Percentiles rank a stretch among this genome's conserved stretches.
These are phyloP conservation scores for Diadema setosum DNA, from an alignment of 35 echinoderm and acorn worm species.

Conservation along the genomic window DNA sequence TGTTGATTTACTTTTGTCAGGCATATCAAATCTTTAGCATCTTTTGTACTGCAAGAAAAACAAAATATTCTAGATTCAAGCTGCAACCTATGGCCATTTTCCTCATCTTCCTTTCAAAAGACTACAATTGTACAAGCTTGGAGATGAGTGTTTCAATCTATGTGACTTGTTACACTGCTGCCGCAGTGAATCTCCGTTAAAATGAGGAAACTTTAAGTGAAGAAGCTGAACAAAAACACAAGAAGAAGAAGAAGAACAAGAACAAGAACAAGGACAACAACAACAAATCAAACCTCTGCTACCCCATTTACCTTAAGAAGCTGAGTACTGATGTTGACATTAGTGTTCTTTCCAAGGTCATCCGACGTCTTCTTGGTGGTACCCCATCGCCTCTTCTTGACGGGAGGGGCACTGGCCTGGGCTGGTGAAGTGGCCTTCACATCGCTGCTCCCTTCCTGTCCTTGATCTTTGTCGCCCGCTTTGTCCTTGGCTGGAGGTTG, in stretches of 20 bases:
- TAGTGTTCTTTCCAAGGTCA: conserved; percentile 46
- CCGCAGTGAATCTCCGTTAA: too few relatives aligned
- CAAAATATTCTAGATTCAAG: too few relatives aligned
- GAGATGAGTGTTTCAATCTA: too few relatives aligned
- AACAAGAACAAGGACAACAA: neutral
- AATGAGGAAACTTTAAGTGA: neutral
- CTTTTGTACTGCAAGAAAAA: too few relatives aligned
- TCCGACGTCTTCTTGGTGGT: conserved; percentile 59
- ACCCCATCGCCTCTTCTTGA: conserved; percentile 90
- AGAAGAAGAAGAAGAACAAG: neutral
- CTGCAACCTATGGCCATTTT: too few relatives aligned
- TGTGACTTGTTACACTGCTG: too few relatives aligned
- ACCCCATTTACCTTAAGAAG: conserved; percentile 62
- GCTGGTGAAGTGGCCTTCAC: neutral
- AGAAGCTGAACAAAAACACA: neutral
- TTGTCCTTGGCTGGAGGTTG: neutral
- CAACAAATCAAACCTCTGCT: neutral
- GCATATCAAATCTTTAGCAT: too few relatives aligned
- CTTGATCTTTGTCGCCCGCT: neutral
- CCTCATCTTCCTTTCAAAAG: too few relatives aligned
- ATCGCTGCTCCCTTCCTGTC: neutral
- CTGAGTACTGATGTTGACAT: conserved; percentile 92
- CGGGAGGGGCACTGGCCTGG: neutral
- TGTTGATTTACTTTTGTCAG: too few relatives aligned
- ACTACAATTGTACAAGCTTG: too few relatives aligned